These are phyloP conservation scores for Zaprionus ghesquierei DNA, from an alignment of 1,140 invertebrate genomes.

Conservation along the genomic window DNA sequence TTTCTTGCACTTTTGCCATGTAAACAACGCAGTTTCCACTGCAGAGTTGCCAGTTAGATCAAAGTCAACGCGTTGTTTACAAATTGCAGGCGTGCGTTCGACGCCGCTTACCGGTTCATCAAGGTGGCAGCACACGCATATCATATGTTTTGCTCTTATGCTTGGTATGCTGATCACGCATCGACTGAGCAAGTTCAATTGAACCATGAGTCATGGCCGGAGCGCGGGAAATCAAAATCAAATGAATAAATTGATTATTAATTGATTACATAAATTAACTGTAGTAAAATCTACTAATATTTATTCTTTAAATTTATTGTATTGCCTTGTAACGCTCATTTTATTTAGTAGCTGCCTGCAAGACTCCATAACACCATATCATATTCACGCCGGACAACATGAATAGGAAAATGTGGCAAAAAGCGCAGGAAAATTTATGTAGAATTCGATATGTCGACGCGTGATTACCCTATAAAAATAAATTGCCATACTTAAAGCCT, in stretches of 20 bases:
- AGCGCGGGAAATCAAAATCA: background rate
- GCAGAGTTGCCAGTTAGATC: slow-evolving; percentile 5
- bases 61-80: slow-evolving; percentile 10
- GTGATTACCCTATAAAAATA: background rate
- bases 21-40: slow-evolving; percentile 8
- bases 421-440: background rate
- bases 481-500: background rate
- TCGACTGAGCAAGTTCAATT: background rate
- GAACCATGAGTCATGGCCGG: background rate
- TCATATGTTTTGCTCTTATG: slow-evolving; percentile 12
- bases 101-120: slow-evolving; percentile 8
- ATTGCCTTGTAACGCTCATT: background rate
- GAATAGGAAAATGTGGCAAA: background rate
- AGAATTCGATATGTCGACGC: background rate
- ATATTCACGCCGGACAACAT: slow-evolving; percentile 17
- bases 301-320: background rate
- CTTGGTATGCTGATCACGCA: slow-evolving; percentile 20
- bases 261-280: background rate
- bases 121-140: slow-evolving; percentile 16
- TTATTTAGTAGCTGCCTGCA: background rate
- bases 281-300: no score
- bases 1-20: background rate
- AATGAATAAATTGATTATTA: background rate
- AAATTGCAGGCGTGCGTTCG: background rate
- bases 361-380: slow-evolving; percentile 11